Evolutionary conservation across 2,797 vertebrate genomes (phyloP).

Genomic region (Phrynocephalus forsythii): DNA sequence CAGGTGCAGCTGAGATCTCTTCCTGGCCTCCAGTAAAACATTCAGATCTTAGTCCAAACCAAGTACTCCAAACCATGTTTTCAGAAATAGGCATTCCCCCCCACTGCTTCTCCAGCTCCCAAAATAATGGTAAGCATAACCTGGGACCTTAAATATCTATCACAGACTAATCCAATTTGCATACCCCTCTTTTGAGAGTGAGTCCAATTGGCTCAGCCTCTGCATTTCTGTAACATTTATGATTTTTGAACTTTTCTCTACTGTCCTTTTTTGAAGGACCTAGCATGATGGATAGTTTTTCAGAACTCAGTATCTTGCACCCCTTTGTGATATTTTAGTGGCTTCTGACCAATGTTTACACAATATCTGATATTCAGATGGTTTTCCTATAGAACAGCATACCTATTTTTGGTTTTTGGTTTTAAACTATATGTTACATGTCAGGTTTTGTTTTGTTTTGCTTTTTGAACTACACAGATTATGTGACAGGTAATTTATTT

Average conservation of each 20-base stretch:
- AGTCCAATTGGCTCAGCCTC: no score
- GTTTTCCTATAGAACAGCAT: not conserved
- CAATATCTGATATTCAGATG: not conserved
- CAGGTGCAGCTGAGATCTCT: not conserved
- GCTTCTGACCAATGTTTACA: not conserved
- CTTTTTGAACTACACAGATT: no score
- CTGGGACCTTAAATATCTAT: not conserved
- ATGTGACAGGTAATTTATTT: not conserved
- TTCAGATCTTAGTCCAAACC: not conserved
- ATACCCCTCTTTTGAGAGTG: not conserved
- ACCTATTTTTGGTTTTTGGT: not conserved
- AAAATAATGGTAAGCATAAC: not conserved
- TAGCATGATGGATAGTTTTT: not conserved
- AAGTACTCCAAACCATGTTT: not conserved
- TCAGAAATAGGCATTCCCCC: not conserved
- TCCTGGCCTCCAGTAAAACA: not conserved
- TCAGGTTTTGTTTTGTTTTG: not conserved
- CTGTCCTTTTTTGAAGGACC: no score
- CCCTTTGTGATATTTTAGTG: not conserved
- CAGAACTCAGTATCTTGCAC: not conserved
- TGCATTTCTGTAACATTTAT: no score
- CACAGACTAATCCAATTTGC: not conserved
- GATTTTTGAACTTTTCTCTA: no score
- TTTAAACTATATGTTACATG: not conserved
- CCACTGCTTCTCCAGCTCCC: not conserved